These are phyloP conservation scores for Fukomys damarensis DNA, from an alignment of 2,113 vertebrate genomes.

Conservation along the genomic window DNA sequence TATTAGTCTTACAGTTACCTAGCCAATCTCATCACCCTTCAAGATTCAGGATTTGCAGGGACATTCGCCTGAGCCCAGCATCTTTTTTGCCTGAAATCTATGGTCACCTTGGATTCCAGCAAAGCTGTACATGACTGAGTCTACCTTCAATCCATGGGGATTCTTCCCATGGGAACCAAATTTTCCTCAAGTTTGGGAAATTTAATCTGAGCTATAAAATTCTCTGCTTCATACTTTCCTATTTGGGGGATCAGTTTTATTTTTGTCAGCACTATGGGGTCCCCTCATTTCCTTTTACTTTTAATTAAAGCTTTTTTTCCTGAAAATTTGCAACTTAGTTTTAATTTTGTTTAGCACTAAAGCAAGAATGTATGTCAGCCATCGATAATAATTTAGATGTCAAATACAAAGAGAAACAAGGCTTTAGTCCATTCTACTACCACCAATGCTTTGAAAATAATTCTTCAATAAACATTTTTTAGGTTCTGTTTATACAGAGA, in stretches of 20 bases:
- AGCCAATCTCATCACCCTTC: neutral
- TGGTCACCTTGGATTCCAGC: neutral
- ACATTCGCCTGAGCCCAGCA: neutral
- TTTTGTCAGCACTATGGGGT: neutral
- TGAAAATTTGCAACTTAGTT: neutral
- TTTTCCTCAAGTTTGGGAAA: neutral
- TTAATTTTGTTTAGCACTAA: neutral
- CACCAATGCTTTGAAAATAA: neutral
- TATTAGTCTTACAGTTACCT: neutral
- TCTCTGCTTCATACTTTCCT: neutral
- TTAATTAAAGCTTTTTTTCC: neutral
- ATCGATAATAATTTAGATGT: neutral
- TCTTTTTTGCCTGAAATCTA: neutral
- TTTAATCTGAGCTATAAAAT: neutral
- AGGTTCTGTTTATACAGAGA: neutral
- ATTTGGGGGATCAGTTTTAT: neutral
- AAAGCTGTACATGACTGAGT: neutral
- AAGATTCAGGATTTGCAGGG: neutral
- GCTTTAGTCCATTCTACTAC: neutral
- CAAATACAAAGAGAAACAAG: neutral
- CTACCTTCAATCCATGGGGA: neutral
- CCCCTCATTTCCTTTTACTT: neutral
- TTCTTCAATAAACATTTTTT: neutral
- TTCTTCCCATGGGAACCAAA: neutral
- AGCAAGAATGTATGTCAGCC: neutral